Evolutionary conservation across 1,140 invertebrate species (phyloP).

Genomic region (Thrips palmi): DNA sequence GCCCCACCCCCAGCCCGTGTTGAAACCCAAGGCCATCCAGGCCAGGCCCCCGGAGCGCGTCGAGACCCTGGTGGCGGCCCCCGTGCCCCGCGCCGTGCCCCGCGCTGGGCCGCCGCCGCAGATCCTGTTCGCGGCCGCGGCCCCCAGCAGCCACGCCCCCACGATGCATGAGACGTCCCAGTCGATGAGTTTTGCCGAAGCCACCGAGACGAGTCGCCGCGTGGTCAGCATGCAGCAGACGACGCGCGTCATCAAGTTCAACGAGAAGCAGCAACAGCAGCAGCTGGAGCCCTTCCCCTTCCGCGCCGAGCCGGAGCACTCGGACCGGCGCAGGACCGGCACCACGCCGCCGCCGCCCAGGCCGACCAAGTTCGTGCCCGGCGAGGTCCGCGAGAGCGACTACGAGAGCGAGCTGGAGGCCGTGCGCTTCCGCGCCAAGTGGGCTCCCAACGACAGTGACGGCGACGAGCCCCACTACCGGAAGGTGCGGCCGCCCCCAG

Average conservation of each 20-base stretch:
- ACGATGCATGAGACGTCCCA: slow-evolving; percentile 44
- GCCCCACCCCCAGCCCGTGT: too few relatives aligned
- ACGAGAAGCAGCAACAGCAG: slow-evolving; percentile 25
- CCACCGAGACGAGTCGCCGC: slow-evolving; percentile 38
- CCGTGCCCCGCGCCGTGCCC: slow-evolving; percentile 23
- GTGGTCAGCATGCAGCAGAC: slow-evolving; percentile 48
- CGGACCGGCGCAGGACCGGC: slow-evolving; percentile 15
- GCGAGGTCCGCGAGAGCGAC: slow-evolving; percentile 45
- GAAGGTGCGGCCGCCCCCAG: slow-evolving; percentile 32
- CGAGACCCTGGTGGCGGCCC: slow-evolving; percentile 20
- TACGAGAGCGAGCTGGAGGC: slow-evolving; percentile 48
- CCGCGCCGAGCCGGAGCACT: slow-evolving; percentile 15
- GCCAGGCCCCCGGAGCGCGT: slow-evolving; percentile 20
- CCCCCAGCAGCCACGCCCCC: slow-evolving; percentile 28
- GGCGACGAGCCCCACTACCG: slow-evolving; percentile 36
- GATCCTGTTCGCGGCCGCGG: slow-evolving; percentile 33
- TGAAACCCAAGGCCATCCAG: slow-evolving; percentile 27
- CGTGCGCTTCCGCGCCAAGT: slow-evolving; percentile 26
- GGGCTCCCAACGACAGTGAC: slow-evolving; percentile 36
- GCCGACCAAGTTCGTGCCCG: slow-evolving; percentile 45
- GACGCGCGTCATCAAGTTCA: slow-evolving; percentile 43
- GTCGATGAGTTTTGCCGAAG: slow-evolving; percentile 44
- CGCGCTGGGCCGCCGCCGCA: slow-evolving; percentile 37
- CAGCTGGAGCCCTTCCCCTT: too few relatives aligned
- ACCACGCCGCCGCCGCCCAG: slow-evolving; percentile 26